Percentiles rank a stretch among this genome's conserved stretches.
Evolutionary conservation across 2,113 vertebrate species (phyloP).

Genomic region (Mesitornis unicolor): DNA sequence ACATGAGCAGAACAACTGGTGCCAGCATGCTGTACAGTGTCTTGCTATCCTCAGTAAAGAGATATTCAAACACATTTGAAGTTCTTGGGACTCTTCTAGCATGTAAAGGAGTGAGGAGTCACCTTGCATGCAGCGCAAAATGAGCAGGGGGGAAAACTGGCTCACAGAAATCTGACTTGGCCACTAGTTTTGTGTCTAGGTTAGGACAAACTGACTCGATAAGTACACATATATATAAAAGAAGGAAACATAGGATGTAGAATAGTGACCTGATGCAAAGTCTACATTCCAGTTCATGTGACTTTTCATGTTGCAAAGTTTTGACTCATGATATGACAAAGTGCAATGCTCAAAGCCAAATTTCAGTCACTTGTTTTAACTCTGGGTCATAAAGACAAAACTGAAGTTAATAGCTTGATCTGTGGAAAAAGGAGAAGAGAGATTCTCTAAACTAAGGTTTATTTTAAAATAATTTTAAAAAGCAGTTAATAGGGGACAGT

Average conservation of each 20-base stretch:
- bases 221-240: neutral
- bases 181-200: neutral
- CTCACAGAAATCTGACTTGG: neutral
- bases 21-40: neutral
- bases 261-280: neutral
- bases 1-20: neutral
- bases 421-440: neutral
- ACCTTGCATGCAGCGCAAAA: neutral
- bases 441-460: neutral
- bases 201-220: neutral
- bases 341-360: neutral
- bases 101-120: neutral
- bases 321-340: neutral
- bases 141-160: neutral
- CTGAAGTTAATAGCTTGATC: neutral
- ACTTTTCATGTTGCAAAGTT: neutral
- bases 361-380: neutral
- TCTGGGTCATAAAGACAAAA: neutral
- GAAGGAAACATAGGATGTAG: neutral
- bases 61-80: neutral
- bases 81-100: neutral
- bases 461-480: neutral
- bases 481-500: neutral
- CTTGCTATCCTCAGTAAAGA: neutral
- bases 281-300: rapidly evolving